These are phyloP conservation scores for Stegostoma tigrinum DNA, from an alignment of 2,113 vertebrate genomes.

Conservation along the genomic window DNA sequence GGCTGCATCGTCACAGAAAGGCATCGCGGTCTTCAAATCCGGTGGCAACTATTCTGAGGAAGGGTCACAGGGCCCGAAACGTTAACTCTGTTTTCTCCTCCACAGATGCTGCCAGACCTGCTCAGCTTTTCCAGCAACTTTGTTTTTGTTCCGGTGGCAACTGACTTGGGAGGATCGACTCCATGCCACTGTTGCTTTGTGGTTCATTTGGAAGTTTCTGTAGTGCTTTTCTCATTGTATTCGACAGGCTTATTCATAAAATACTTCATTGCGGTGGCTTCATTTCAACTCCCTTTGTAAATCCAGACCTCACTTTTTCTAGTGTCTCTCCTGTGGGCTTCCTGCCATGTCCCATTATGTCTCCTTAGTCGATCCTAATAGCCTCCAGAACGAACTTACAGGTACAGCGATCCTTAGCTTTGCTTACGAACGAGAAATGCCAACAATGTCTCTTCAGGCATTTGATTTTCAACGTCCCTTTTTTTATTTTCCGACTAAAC, in stretches of 20 bases:
- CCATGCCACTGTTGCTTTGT: neutral
- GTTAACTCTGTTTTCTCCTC: too few relatives aligned
- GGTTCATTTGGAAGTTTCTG: neutral
- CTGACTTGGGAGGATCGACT: neutral
- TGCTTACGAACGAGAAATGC: neutral
- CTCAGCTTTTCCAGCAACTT: too few relatives aligned
- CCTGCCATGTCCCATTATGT: neutral
- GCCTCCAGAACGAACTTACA: neutral
- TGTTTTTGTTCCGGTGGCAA: too few relatives aligned
- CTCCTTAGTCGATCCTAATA: neutral
- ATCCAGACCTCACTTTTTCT: neutral
- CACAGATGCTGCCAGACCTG: too few relatives aligned
- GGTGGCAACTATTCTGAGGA: too few relatives aligned
- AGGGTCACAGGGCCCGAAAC: too few relatives aligned
- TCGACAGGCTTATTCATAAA: neutral
- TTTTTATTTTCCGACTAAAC: neutral
- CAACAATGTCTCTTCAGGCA: neutral
- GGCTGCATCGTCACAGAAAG: neutral
- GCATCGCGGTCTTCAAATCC: neutral
- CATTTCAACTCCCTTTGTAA: neutral
- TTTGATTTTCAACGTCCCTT: neutral
- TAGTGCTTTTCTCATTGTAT: neutral
- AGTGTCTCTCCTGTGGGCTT: neutral
- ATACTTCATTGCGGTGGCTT: neutral
- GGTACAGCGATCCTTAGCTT: neutral